phyloP scores from a whole-genome alignment of 2,888 invertebrate species.

The Cryptocheilus praepositus region DNA sequence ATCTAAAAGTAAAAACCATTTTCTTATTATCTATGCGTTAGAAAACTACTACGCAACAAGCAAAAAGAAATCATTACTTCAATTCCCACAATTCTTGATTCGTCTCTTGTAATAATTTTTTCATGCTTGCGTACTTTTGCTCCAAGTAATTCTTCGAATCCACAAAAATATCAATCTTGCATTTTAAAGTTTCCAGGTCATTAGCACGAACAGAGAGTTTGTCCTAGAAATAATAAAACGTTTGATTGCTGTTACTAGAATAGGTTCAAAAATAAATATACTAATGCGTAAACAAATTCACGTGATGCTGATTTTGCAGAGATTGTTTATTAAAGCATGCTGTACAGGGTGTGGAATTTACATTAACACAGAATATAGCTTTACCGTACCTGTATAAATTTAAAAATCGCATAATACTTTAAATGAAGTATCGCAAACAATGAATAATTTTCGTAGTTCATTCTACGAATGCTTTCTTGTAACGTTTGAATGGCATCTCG shows the following conservation, averaged over 20 bases:
- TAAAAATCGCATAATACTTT: conserved; percentile 63
- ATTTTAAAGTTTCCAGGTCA: conserved; percentile 48
- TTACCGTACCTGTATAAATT: conserved; percentile 62
- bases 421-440: conserved; percentile 56
- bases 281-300: background rate
- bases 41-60: too few species aligned
- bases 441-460: conserved; percentile 53
- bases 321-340: conserved; percentile 3
- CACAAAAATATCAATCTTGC: conserved; percentile 57
- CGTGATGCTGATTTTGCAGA: background rate
- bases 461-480: conserved; percentile 57
- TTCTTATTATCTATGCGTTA: too few species aligned
- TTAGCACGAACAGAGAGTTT: conserved; percentile 35
- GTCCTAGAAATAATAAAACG: conserved; percentile 40
- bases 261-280: background rate
- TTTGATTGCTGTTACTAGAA: background rate
- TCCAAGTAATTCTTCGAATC: conserved; percentile 52
- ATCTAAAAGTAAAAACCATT: conserved; percentile 4
- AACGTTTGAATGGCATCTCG: conserved; percentile 61
- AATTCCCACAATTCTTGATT: conserved; percentile 51
- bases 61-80: conserved; percentile 42
- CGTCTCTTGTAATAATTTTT: conserved; percentile 50
- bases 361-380: conserved; percentile 5
- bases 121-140: conserved; percentile 44
- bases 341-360: conserved; percentile 4